Evolutionary conservation across 2,113 vertebrate genomes (phyloP).

Genomic region (Solea senegalensis): DNA sequence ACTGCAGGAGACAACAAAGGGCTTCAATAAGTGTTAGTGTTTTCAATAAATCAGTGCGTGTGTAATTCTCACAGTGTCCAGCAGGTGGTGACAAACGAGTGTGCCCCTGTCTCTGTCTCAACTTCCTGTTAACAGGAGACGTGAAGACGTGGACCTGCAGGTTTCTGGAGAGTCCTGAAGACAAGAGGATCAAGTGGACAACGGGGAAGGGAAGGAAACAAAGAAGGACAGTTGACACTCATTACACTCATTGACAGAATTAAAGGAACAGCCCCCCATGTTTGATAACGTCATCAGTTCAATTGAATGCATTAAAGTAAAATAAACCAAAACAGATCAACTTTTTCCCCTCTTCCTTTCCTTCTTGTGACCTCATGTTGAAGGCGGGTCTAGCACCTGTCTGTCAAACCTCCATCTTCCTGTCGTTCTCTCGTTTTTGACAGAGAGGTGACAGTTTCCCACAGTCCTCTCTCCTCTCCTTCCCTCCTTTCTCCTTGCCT

Average conservation of each 20-base stretch:
- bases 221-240: background rate
- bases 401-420: background rate
- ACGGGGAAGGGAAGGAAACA: background rate
- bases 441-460: constrained; percentile 26
- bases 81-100: background rate
- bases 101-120: background rate
- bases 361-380: background rate
- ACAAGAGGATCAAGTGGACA: background rate
- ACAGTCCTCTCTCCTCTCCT: background rate
- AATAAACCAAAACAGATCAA: background rate
- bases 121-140: background rate
- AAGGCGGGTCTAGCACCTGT: constrained; percentile 21
- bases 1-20: too few species aligned
- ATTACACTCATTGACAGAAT: background rate
- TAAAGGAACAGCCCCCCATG: background rate
- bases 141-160: background rate
- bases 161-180: background rate
- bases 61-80: background rate
- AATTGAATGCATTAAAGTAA: too few species aligned
- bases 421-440: background rate
- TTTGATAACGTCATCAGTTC: background rate
- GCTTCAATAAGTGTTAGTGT: too few species aligned
- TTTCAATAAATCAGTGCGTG: background rate
- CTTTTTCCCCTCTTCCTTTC: background rate
- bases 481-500: background rate